A percentile compares a stretch with the other conserved stretches of the same genome.
These are phyloP conservation scores for Poeciliopsis infans DNA, from an alignment of 2,797 vertebrate genomes.

Conservation along the genomic window DNA sequence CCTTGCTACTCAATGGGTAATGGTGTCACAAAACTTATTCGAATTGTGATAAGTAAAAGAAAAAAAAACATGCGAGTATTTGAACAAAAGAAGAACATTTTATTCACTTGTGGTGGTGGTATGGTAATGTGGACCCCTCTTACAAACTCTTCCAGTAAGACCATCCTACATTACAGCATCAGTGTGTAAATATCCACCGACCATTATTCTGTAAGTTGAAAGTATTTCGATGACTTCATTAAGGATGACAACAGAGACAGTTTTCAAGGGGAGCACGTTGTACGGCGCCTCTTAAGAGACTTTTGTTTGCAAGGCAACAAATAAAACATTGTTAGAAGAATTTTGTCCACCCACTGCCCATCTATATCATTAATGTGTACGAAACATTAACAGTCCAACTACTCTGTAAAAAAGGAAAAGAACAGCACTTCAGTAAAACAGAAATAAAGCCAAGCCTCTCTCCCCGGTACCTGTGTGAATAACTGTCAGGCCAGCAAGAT, in stretches of 20 bases:
- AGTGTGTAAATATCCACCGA: slow-evolving; percentile 46
- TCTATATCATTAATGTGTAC: slow-evolving; percentile 32
- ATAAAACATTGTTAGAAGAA: slow-evolving; percentile 41
- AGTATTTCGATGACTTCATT: slow-evolving; percentile 28
- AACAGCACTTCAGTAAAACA: slow-evolving; percentile 59
- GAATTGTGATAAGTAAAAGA: slow-evolving; percentile 5
- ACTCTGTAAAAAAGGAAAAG: slow-evolving; percentile 28
- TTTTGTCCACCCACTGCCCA: slow-evolving; percentile 40
- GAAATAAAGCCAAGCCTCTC: slow-evolving; percentile 56
- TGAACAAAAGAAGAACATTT: slow-evolving; percentile 71
- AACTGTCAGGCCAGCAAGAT: slow-evolving; percentile 45
- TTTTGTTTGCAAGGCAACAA: slow-evolving; percentile 49
- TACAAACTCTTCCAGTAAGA: slow-evolving; percentile 17
- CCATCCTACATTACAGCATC: slow-evolving; percentile 66
- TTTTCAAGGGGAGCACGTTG: not conserved
- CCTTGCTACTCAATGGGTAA: not conserved
- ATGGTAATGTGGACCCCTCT: slow-evolving; percentile 65
- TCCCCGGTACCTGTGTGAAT: slow-evolving; percentile 37
- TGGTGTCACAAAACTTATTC: not conserved
- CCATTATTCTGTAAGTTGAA: slow-evolving; percentile 28
- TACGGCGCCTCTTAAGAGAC: slow-evolving; percentile 20
- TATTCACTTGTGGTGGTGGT: slow-evolving; percentile 73
- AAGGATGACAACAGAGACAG: not conserved
- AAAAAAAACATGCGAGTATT: slow-evolving; percentile 11
- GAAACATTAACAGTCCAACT: slow-evolving; percentile 28